A percentile compares a stretch with the other conserved stretches of the same genome.
phyloP scores from a whole-genome alignment of 2,888 invertebrate genomes.

The Teleogryllus oceanicus region DNA sequence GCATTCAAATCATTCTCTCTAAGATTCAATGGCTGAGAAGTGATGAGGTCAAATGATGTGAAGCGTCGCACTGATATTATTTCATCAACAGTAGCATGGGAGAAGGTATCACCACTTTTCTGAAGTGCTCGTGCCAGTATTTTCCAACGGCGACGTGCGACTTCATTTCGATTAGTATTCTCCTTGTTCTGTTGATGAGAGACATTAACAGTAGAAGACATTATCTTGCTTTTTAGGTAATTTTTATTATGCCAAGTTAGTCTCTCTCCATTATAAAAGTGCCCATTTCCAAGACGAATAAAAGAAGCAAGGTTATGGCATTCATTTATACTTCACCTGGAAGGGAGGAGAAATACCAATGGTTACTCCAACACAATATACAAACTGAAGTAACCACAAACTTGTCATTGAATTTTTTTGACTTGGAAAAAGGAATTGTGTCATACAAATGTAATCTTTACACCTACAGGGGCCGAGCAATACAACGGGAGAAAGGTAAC shows the following conservation, averaged over 20 bases:
- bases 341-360: slow-evolving; percentile 33
- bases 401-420: not conserved
- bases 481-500: no score
- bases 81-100: slow-evolving; percentile 42
- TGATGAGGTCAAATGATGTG: slow-evolving; percentile 57
- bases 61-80: slow-evolving; percentile 58
- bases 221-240: slow-evolving; percentile 23
- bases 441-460: no score
- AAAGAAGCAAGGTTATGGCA: slow-evolving; percentile 19
- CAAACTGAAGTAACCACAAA: not conserved
- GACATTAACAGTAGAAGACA: slow-evolving; percentile 32
- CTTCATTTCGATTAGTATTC: slow-evolving; percentile 48
- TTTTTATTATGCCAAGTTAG: not conserved
- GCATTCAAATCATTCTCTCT: slow-evolving; percentile 29
- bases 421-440: no score
- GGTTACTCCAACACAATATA: slow-evolving; percentile 27
- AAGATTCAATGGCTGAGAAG: slow-evolving; percentile 45
- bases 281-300: slow-evolving; percentile 25
- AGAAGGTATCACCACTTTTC: slow-evolving; percentile 29
- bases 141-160: slow-evolving; percentile 66
- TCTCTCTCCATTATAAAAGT: slow-evolving; percentile 9
- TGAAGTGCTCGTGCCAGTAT: slow-evolving; percentile 63
- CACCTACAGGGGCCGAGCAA: no score
- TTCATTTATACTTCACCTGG: slow-evolving; percentile 28
- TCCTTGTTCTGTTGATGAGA: slow-evolving; percentile 23